Base-by-base conservation (phyloP, 2,113 vertebrate genomes). In the Clarias macrocephalus region DNA sequence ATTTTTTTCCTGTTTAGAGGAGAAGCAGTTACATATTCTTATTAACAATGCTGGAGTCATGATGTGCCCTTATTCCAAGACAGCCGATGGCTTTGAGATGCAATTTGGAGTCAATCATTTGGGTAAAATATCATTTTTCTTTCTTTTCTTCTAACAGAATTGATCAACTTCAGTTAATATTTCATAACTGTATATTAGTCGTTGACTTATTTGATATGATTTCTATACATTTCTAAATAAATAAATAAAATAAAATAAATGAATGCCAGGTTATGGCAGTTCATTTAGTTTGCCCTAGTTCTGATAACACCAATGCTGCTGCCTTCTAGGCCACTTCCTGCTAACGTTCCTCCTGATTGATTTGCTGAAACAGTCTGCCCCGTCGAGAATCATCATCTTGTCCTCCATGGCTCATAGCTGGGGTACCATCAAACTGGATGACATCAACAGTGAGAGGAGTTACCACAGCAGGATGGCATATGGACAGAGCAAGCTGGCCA, bases 21-120 rank as follows among this genome's bases (percentile, higher is more conserved):
- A 93, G 86, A 88, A 85, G 33, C 77, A 86, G 23, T 63, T 93
- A 13, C 88, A 93, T 75, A 81, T 93, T 80, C 90, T 93, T 19
- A 91, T 93, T 83, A 93, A 93, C 77, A 93, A 93, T 82, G 92
- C 91, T 68, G 91, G 93, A 63, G 54, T 93, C 52, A 93, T 93
- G 92, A 93, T 93, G 91, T 93, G 91, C 60, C 93, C 92, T 3
- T 93, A 93, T 80, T 89, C 87, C 16, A 93, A 93, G 82, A 93
- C 92, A 28, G 90, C 33, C 16, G 89, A 93, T 86, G 92, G 93
- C 62, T 93, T 93, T 91, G 91, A 93, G 80, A 89, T 93, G 91
- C 92, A 93, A 82, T 91, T 93, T 91, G 93, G 93, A 37, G 91
- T 93, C 72, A 93, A 93, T 84, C 91, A 93, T 85, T 89, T 93